These are phyloP conservation scores for Sesamia inferens DNA, from an alignment of 2,888 invertebrate genomes.

Conservation along the genomic window DNA sequence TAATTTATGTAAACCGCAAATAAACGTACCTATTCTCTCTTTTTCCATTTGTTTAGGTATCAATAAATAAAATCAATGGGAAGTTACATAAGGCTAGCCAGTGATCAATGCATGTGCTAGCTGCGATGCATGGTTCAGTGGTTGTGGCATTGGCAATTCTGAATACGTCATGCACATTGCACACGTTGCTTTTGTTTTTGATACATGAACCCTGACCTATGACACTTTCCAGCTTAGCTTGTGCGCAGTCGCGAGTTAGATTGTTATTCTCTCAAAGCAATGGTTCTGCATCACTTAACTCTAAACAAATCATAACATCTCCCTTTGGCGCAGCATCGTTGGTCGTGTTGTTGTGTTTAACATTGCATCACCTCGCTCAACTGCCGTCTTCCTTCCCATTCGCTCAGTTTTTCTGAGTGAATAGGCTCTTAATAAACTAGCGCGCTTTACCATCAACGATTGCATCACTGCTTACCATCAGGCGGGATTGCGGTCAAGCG, in stretches of 20 bases:
- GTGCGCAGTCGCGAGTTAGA: neutral
- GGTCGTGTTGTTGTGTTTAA: no score
- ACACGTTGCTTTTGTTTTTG: constrained; percentile 38
- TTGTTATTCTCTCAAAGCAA: neutral
- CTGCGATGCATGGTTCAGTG: constrained; percentile 24
- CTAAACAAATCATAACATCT: no score
- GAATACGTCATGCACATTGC: constrained; percentile 45
- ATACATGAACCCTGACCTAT: constrained; percentile 42
- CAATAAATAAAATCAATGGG: neutral
- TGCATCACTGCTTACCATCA: no score
- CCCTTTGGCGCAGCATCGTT: no score
- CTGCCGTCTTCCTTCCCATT: no score
- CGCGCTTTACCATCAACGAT: no score
- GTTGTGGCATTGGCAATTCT: constrained; percentile 19
- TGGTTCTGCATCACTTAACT: neutral
- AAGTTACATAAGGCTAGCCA: neutral
- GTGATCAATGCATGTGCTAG: constrained; percentile 16
- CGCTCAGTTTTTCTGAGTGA: no score
- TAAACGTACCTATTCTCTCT: neutral
- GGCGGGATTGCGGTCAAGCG: no score
- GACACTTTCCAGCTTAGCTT: constrained; percentile 21
- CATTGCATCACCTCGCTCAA: no score
- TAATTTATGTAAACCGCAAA: neutral
- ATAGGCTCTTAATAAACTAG: no score
- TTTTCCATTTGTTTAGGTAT: neutral